Conservation (phyloP, 1,140 invertebrate species). For the Lasaia peninsularis region DNA sequence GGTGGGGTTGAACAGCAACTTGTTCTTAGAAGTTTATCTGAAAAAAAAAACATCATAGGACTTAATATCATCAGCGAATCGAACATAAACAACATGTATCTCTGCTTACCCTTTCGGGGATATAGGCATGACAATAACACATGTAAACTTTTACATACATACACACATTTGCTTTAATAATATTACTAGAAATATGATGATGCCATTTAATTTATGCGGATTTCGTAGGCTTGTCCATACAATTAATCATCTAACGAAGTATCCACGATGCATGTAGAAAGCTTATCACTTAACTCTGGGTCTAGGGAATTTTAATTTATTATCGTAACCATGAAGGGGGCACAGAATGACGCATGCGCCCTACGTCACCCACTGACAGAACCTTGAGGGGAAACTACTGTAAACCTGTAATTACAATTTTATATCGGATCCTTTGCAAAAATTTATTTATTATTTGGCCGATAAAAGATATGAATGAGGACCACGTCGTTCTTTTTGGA, state of each 20-base stretch:
- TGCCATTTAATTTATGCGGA: background rate
- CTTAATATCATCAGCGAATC: too few relatives aligned
- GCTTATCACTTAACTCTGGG: background rate
- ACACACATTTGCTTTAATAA: too few relatives aligned
- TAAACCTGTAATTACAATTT: slow-evolving; percentile 37
- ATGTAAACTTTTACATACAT: too few relatives aligned
- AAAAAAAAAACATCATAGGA: too few relatives aligned
- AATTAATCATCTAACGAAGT: background rate
- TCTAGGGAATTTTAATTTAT: slow-evolving; percentile 34
- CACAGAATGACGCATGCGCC: slow-evolving; percentile 44
- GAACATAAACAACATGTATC: too few relatives aligned
- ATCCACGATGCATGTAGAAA: background rate
- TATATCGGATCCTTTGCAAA: slow-evolving; percentile 27
- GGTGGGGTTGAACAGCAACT: too few relatives aligned
- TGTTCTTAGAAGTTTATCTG: too few relatives aligned
- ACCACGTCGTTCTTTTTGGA: slow-evolving; percentile 86
- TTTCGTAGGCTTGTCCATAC: background rate
- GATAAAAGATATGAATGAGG: slow-evolving; percentile 81
- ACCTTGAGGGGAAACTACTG: slow-evolving; percentile 28
- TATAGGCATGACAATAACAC: too few relatives aligned
- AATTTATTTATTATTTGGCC: slow-evolving; percentile 54
- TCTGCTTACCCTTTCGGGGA: too few relatives aligned
- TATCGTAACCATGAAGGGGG: slow-evolving; percentile 24
- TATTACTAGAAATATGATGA: too few relatives aligned
- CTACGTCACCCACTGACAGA: slow-evolving; percentile 29